These are phyloP conservation scores for Poecilia picta DNA, from an alignment of 2,797 vertebrate species.

Conservation along the genomic window DNA sequence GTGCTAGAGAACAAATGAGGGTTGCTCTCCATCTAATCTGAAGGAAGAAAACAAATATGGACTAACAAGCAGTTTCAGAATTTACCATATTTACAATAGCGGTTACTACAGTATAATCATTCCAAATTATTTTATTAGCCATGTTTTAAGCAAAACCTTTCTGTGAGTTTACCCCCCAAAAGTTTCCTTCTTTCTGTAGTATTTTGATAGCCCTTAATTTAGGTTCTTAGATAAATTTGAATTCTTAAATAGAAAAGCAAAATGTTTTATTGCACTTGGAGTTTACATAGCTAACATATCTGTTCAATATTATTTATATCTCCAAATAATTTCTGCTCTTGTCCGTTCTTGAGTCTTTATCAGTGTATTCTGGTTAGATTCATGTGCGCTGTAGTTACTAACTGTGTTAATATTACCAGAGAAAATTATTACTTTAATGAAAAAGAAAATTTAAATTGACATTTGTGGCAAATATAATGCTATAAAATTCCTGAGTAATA, in stretches of 20 bases:
- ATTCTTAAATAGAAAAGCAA: neutral
- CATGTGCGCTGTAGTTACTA: constrained; percentile 20
- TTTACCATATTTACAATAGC: constrained; percentile 61
- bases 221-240: constrained; percentile 18
- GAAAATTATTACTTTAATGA: constrained; percentile 47
- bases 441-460: constrained; percentile 28
- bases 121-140: constrained; percentile 29
- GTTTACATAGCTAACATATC: constrained; percentile 41
- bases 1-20: constrained; percentile 53
- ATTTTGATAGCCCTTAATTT: constrained; percentile 43
- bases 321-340: constrained; percentile 36
- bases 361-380: constrained; percentile 38
- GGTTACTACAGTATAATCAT: constrained; percentile 57
- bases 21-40: constrained; percentile 52
- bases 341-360: constrained; percentile 22
- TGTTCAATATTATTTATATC: constrained; percentile 37
- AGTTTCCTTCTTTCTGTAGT: constrained; percentile 3
- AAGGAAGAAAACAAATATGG: constrained; percentile 64
- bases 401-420: constrained; percentile 9
- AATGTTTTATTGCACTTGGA: constrained; percentile 32
- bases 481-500: constrained; percentile 10
- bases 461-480: constrained; percentile 17
- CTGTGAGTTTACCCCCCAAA: constrained; percentile 35
- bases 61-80: constrained; percentile 64
- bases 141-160: constrained; percentile 38